Percentiles rank a stretch among this genome's conserved stretches.
phyloP scores from a whole-genome alignment of 23 tunicate species.

The Trididemnum miniatum region DNA sequence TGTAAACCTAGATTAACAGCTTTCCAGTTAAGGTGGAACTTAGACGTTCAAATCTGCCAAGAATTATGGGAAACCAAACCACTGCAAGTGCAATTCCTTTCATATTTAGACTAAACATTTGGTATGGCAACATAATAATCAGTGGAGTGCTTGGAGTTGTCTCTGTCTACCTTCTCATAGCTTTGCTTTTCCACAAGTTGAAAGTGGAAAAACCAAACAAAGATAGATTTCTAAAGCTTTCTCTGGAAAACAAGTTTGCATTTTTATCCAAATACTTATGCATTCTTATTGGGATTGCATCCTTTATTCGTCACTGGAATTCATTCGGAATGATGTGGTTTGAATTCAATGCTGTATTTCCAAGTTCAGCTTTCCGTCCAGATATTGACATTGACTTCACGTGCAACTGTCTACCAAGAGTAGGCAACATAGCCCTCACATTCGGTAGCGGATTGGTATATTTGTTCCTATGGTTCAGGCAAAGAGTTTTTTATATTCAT shows the following conservation, averaged over 20 bases:
- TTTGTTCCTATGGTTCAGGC: slow-evolving; percentile 66
- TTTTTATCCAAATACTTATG: not conserved
- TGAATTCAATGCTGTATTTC: not conserved
- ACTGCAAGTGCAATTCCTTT: not conserved
- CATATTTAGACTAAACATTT: not conserved
- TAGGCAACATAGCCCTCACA: not conserved
- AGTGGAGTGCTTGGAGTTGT: not conserved
- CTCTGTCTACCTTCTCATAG: slow-evolving; percentile 9
- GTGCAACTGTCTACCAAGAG: not conserved
- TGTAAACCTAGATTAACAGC: too few relatives aligned
- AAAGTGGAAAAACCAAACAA: not conserved
- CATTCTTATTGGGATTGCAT: not conserved
- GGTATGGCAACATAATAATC: not conserved
- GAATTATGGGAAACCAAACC: too few relatives aligned
- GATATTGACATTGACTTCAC: not conserved
- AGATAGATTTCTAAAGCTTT: not conserved
- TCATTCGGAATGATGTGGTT: not conserved
- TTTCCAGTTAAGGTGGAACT: too few relatives aligned
- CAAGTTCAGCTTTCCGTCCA: not conserved
- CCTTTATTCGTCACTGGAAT: not conserved
- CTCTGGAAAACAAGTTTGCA: not conserved
- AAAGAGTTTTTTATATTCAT: slow-evolving; percentile 67
- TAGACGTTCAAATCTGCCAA: too few relatives aligned
- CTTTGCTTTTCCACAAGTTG: not conserved
- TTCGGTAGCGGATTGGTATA: slow-evolving; percentile 15